Evolutionary conservation across 2,113 vertebrate genomes (phyloP).

Genomic region (Echinops telfairi): DNA sequence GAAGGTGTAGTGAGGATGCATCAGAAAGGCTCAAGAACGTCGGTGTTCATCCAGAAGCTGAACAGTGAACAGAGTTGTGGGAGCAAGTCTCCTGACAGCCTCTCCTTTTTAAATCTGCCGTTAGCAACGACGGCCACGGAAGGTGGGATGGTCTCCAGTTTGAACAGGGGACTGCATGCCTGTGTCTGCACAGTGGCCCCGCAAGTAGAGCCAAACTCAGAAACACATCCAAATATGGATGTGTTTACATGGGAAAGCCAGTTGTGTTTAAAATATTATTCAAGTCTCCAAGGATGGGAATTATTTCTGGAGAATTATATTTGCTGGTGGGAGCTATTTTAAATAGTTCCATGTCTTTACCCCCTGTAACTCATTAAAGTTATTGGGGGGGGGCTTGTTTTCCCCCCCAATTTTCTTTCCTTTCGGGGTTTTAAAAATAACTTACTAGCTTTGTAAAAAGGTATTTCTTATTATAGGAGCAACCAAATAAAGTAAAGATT

Average conservation of each 20-base stretch:
- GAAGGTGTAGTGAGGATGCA: not conserved
- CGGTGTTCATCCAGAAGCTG: not conserved
- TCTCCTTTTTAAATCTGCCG: not conserved
- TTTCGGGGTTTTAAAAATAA: slow-evolving; percentile 80
- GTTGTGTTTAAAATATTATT: slow-evolving; percentile 78
- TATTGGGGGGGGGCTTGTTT: slow-evolving; percentile 7
- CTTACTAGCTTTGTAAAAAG: slow-evolving; percentile 73
- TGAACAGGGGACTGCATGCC: not conserved
- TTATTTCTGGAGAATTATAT: slow-evolving; percentile 81
- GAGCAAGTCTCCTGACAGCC: not conserved
- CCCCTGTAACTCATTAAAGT: slow-evolving; percentile 75
- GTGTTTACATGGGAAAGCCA: slow-evolving; percentile 80
- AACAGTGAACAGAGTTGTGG: rapidly evolving
- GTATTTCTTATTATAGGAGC: slow-evolving; percentile 77
- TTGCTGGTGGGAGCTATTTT: slow-evolving; percentile 80
- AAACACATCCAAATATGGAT: slow-evolving; percentile 81
- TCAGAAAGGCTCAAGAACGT: not conserved
- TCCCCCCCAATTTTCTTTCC: slow-evolving; percentile 66
- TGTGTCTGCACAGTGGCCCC: not conserved
- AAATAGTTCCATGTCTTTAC: slow-evolving; percentile 74
- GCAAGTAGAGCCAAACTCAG: slow-evolving; percentile 62
- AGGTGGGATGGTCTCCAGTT: not conserved
- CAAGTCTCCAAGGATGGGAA: slow-evolving; percentile 81
- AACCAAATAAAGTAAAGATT: slow-evolving; percentile 79
- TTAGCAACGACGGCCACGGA: not conserved